Evolutionary conservation across 2,113 vertebrate species (phyloP).

Genomic region (Phalacrocorax brasilianus): DNA sequence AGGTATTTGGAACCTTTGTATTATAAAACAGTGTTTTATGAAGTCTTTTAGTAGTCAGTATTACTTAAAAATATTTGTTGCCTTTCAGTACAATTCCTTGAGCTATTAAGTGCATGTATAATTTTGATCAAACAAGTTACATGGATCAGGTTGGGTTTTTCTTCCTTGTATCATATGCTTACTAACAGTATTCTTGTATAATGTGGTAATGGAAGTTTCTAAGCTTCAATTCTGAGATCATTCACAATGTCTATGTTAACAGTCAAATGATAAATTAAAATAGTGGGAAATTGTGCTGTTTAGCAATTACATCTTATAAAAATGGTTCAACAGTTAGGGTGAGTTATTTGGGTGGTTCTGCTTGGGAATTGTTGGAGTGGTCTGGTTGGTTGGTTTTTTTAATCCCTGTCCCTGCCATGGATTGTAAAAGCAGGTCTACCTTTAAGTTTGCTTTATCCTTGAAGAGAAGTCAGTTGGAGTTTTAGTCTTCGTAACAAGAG

Average conservation of each 20-base stretch:
- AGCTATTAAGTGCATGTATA: neutral
- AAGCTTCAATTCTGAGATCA: neutral
- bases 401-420: rapidly evolving
- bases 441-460: neutral
- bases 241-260: neutral
- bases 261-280: neutral
- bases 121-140: neutral
- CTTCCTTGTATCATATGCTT: neutral
- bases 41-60: neutral
- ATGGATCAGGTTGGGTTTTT: neutral
- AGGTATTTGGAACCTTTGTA: neutral
- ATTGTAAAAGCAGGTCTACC: neutral
- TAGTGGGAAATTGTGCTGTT: neutral
- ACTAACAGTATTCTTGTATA: neutral
- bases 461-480: neutral
- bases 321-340: neutral
- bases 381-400: too few species aligned
- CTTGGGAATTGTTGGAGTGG: neutral
- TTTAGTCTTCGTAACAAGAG: neutral
- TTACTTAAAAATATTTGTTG: neutral
- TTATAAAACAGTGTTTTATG: neutral
- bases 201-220: neutral
- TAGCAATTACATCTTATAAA: neutral
- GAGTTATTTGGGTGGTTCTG: rapidly evolving
- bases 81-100: neutral